These are phyloP conservation scores for Megalops atlanticus DNA, from an alignment of 2,113 vertebrate genomes.

Conservation along the genomic window DNA sequence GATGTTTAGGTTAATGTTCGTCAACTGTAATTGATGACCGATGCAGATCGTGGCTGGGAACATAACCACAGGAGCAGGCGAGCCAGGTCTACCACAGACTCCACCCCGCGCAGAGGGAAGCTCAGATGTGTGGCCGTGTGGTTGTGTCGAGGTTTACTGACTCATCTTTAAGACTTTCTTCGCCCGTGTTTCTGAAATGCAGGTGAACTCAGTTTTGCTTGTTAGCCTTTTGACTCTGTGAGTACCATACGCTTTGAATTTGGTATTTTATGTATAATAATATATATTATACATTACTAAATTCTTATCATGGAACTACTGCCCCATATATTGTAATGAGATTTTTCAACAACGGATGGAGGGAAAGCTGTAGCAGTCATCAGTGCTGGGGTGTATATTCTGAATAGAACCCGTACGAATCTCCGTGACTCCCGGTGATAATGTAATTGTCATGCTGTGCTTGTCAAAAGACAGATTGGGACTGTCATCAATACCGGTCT, in stretches of 20 bases:
- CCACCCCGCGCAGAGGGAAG: background rate
- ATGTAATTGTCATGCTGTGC: slow-evolving; percentile 22
- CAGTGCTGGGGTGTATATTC: background rate
- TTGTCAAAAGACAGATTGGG: slow-evolving; percentile 26
- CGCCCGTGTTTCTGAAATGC: slow-evolving; percentile 35
- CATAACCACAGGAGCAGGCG: background rate
- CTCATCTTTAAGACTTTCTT: background rate
- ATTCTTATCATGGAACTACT: background rate
- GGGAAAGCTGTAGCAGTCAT: background rate
- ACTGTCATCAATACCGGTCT: slow-evolving; percentile 9
- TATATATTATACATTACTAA: background rate
- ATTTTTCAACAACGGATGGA: slow-evolving; percentile 14
- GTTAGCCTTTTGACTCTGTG: slow-evolving; percentile 21
- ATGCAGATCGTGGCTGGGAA: slow-evolving; percentile 40
- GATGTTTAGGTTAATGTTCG: slow-evolving; percentile 58
- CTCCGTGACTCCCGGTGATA: slow-evolving; percentile 10
- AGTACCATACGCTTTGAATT: slow-evolving; percentile 38
- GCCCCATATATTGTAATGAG: slow-evolving; percentile 34
- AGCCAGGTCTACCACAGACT: background rate
- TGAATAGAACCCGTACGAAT: background rate
- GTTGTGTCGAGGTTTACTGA: slow-evolving; percentile 21
- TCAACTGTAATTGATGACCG: slow-evolving; percentile 54
- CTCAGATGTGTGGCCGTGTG: no score
- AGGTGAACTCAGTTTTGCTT: background rate
- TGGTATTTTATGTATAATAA: no score